phyloP scores from a whole-genome alignment of 2,888 invertebrate species.

The Ommatoiulus sabulosus region DNA sequence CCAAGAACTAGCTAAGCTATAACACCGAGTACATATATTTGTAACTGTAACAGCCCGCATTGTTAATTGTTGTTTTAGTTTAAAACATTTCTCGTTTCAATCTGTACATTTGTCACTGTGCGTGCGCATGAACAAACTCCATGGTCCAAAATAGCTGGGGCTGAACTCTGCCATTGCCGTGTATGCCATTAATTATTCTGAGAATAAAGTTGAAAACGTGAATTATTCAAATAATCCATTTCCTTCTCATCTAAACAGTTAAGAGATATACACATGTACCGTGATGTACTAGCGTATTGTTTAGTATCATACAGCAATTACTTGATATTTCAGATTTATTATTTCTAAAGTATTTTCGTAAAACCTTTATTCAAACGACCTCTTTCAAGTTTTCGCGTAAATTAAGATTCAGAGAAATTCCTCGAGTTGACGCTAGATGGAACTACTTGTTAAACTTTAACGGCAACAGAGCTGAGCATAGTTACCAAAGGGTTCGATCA shows the following conservation, averaged over 20 bases:
- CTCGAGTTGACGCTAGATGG: not conserved
- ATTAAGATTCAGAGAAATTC: not conserved
- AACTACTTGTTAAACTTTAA: not conserved
- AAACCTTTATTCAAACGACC: not conserved
- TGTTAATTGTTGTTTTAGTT: conserved; percentile 38
- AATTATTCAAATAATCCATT: not conserved
- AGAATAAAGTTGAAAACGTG: conserved; percentile 32
- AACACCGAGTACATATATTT: not conserved
- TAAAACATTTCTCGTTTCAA: not conserved
- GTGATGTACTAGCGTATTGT: no score
- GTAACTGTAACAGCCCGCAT: conserved; percentile 19
- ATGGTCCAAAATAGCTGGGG: not conserved
- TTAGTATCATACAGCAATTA: no score
- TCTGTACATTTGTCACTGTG: conserved; percentile 24
- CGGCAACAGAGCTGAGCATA: not conserved
- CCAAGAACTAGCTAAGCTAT: not conserved
- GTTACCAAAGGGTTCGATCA: not conserved
- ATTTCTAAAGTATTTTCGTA: no score
- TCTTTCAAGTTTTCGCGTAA: not conserved
- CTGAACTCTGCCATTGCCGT: conserved; percentile 34
- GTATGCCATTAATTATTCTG: conserved; percentile 47
- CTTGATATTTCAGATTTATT: no score
- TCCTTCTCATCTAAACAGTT: not conserved
- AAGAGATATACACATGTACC: no score
- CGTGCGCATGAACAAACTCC: conserved; percentile 11